A percentile compares a stretch with the other conserved stretches of the same genome.
Conservation (phyloP, 2,888 invertebrate species). For the Mylabris sibirica region DNA sequence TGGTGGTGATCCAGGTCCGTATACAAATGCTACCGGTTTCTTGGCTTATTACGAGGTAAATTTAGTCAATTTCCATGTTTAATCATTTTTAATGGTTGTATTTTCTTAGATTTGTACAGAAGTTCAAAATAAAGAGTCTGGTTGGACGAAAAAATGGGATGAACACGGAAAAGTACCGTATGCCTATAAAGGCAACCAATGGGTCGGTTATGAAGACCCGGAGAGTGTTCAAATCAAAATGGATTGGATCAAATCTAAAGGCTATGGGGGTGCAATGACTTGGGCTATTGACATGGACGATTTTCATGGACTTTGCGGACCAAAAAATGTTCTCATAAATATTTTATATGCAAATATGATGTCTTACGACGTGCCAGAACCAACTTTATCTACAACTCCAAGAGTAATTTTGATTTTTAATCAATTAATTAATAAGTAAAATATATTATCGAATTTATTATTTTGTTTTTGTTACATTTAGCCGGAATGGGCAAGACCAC, state of each 20-base stretch:
- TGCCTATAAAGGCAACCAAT: conserved; percentile 82
- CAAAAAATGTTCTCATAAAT: conserved; percentile 76
- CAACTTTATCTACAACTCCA: conserved; percentile 71
- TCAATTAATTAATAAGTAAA: not conserved
- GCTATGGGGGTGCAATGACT: conserved; percentile 88
- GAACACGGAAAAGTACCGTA: conserved; percentile 83
- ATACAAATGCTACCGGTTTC: conserved; percentile 87
- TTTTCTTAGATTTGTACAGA: conserved; percentile 76
- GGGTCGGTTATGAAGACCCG: conserved; percentile 90
- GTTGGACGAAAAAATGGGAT: conserved; percentile 88
- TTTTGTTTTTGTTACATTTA: conserved; percentile 50
- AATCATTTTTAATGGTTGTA: not conserved
- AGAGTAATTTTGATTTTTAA: conserved; percentile 64
- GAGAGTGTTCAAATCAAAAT: conserved; percentile 86
- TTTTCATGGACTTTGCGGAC: conserved; percentile 83
- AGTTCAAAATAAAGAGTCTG: conserved; percentile 71
- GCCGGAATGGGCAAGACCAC: conserved; percentile 85
- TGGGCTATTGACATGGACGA: conserved; percentile 96
- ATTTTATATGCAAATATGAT: conserved; percentile 78
- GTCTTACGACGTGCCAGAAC: conserved; percentile 72
- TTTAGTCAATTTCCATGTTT: not conserved
- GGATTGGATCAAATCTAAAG: conserved; percentile 85
- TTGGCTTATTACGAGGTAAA: conserved; percentile 84
- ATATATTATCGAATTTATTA: not conserved
- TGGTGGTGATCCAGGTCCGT: conserved; percentile 85